phyloP scores from a whole-genome alignment of 2,113 vertebrate species.

The Toxotes jaculatrix region DNA sequence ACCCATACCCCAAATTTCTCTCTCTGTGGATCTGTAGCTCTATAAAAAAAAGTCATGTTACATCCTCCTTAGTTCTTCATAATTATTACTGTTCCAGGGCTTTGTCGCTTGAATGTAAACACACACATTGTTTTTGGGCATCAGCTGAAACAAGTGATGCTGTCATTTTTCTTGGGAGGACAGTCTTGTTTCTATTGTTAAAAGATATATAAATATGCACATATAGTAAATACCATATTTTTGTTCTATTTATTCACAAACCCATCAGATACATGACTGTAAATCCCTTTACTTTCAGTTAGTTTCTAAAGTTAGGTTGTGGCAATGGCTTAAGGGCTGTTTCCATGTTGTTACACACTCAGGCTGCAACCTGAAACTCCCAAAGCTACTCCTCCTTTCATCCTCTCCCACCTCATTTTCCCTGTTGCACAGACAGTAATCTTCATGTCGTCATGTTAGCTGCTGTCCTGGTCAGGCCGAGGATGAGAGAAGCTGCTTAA shows the following conservation, averaged over 20 bases:
- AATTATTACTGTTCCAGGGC: neutral
- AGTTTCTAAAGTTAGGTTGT: neutral
- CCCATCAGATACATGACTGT: neutral
- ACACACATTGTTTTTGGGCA: neutral
- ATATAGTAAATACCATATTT: neutral
- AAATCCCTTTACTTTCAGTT: neutral
- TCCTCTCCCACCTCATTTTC: constrained; percentile 36
- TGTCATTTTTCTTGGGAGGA: neutral
- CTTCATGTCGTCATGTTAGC: constrained; percentile 58
- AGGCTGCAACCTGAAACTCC: constrained; percentile 29
- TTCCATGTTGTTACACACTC: constrained; percentile 29
- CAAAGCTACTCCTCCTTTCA: constrained; percentile 40
- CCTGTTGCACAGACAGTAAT: constrained; percentile 57
- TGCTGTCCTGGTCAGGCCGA: constrained; percentile 45
- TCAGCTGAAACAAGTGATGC: neutral
- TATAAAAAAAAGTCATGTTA: constrained; percentile 8
- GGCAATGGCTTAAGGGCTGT: constrained; percentile 4
- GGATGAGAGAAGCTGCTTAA: constrained; percentile 52
- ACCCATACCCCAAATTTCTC: neutral
- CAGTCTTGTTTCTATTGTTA: too few species aligned
- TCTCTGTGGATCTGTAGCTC: neutral
- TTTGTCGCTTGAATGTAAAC: neutral
- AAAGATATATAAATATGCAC: too few species aligned
- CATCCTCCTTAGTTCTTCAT: neutral
- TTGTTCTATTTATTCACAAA: neutral